A percentile compares a stretch with the other conserved stretches of the same genome.
These are phyloP conservation scores for Oscheius onirici DNA, from an alignment of 2,888 invertebrate species.

Conservation along the genomic window DNA sequence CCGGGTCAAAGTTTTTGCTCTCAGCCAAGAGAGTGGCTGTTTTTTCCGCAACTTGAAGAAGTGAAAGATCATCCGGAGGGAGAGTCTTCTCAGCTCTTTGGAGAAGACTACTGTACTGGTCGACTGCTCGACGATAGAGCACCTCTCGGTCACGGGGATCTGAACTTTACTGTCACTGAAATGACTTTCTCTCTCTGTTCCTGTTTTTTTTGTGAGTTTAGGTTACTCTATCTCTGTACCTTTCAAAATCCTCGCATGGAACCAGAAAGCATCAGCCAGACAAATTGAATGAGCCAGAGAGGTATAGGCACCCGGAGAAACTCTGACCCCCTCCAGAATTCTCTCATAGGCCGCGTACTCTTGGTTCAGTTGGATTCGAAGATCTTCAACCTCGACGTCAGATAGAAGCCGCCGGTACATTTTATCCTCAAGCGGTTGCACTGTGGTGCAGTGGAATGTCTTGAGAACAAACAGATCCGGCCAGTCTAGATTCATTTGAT, in stretches of 20 bases:
- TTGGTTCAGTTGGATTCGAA: slow-evolving; percentile 16
- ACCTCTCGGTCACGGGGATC: background rate
- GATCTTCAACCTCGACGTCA: slow-evolving; percentile 2
- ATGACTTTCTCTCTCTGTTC: too few relatives aligned
- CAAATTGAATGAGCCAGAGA: slow-evolving; percentile 29
- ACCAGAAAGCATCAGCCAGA: slow-evolving; percentile 28
- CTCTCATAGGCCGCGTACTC: slow-evolving; percentile 29
- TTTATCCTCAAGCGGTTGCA: slow-evolving; percentile 19
- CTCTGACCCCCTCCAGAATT: slow-evolving; percentile 2
- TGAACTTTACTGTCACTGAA: background rate
- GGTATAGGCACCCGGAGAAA: slow-evolving; percentile 14
- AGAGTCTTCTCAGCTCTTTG: slow-evolving; percentile 23
- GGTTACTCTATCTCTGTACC: too few relatives aligned
- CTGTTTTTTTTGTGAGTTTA: too few relatives aligned
- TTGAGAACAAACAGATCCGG: slow-evolving; percentile 30
- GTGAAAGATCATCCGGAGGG: slow-evolving; percentile 24
- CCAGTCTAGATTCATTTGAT: slow-evolving; percentile 20
- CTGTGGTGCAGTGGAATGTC: slow-evolving; percentile 24
- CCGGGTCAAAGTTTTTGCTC: slow-evolving; percentile 29
- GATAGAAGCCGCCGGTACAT: slow-evolving; percentile 3
- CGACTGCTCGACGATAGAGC: slow-evolving; percentile 13
- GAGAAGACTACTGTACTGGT: slow-evolving; percentile 19
- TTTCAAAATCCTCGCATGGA: slow-evolving; percentile 26
- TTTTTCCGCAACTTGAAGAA: slow-evolving; percentile 28
- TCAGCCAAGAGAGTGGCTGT: slow-evolving; percentile 19